A percentile compares a stretch with the other conserved stretches of the same genome.
phyloP scores from a whole-genome alignment of 2,797 vertebrate species.

The Crax fasciolata region DNA sequence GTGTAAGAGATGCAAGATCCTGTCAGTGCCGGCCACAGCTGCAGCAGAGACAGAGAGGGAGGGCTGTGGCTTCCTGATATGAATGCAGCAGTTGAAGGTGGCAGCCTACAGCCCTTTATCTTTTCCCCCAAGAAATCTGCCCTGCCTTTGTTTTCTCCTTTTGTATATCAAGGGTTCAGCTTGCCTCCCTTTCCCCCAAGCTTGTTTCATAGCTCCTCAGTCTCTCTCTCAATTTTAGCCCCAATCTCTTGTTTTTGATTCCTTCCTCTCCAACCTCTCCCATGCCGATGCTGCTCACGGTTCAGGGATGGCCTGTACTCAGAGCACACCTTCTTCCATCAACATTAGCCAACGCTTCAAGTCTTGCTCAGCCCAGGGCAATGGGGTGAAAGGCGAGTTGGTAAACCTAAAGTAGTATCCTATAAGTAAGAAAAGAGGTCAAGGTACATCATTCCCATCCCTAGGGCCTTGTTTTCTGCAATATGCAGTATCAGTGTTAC shows the following conservation, averaged over 20 bases:
- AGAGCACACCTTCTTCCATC: not conserved
- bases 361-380: not conserved
- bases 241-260: not conserved
- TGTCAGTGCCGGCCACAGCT: not conserved
- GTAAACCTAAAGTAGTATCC: not conserved
- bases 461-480: not conserved
- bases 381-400: not conserved
- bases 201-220: not conserved
- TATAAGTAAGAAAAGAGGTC: not conserved
- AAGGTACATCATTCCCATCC: not conserved
- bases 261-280: not conserved
- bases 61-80: not conserved
- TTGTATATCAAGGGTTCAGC: not conserved
- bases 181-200: not conserved
- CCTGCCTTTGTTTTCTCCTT: not conserved
- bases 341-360: not conserved
- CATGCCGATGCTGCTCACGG: not conserved
- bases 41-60: not conserved
- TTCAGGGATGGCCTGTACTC: not conserved
- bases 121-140: not conserved
- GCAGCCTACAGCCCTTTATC: not conserved
- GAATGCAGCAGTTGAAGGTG: not conserved
- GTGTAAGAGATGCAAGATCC: not conserved
- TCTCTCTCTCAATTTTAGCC: not conserved
- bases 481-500: not conserved